Evolutionary conservation across 2,888 invertebrate species (phyloP), one percentile per base, ranked within the genome.

Genomic region (Apotomis turbidana): DNA sequence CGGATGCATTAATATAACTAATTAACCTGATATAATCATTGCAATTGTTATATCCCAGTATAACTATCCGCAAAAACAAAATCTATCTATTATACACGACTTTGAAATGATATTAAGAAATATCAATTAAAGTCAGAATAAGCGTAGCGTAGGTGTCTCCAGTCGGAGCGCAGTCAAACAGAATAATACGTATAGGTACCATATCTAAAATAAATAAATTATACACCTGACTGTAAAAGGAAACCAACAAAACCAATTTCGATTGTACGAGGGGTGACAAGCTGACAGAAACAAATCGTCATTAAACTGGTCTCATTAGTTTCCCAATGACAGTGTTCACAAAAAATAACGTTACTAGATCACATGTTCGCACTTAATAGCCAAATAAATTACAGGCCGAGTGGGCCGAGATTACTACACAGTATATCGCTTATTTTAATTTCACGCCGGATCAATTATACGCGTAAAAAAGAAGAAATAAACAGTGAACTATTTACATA

Each of bases 291-390:
- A 91, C 88, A 88, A 87, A 90, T 90, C 79, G 88, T 81, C 82
- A 82, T 79, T 83, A 87, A 91, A 91, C 90, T 91, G 90, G 90
- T 87, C 87, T 91, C 89, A 92, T 93, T 89, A 89, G 89, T 90
- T 87, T 91, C 90, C 92, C 70, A 85, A 88, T 90, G 89, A 86
- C 91, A 87, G 91, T 81, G 91, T 91, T 84, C 83, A 90, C 85
- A 86, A 89, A 88, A 85, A 87, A 87, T 85, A 87, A 89, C 86
- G 83, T 88, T 85, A 88, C 89, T 90, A 90, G 90, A 92, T 92
- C 90, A 92, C 91, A 91, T 90, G 90, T 91, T 90, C 87, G 88
- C 90, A 90, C 89, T 91, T 90, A 92, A 91, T 87, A 89, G 89
- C 87, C 90, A 89, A 91, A 92, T 93, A 92, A 93, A 91, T 92